phyloP scores from a whole-genome alignment of 2,797 vertebrate species.

The Pangasius mekongensis region DNA sequence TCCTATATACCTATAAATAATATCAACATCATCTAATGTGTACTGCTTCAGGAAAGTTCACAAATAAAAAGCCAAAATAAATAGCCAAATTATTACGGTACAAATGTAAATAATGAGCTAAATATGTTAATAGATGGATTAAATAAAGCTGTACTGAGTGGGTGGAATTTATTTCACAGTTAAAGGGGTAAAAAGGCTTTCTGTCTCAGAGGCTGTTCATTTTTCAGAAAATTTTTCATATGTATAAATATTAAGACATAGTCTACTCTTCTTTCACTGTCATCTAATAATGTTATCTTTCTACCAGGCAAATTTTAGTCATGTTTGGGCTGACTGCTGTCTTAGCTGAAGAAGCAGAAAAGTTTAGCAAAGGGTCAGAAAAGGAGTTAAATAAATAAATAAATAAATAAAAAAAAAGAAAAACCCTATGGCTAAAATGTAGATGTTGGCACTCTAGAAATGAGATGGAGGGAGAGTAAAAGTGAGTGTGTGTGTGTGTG shows the following conservation, averaged over 20 bases:
- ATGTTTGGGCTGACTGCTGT: neutral
- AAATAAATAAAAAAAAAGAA: neutral
- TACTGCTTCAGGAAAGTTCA: neutral
- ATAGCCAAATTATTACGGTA: neutral
- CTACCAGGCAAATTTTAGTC: neutral
- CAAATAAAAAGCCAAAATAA: neutral
- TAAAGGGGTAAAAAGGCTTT: neutral
- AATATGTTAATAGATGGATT: neutral
- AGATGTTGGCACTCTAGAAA: neutral
- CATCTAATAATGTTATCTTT: neutral
- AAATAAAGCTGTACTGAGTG: neutral
- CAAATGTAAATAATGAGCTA: neutral
- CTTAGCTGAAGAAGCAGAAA: neutral
- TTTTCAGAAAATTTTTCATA: neutral
- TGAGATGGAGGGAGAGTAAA: neutral
- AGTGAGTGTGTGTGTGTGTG: neutral
- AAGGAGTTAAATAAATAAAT: no score
- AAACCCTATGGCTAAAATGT: neutral
- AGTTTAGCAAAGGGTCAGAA: neutral
- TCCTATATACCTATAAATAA: neutral
- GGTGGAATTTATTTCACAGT: neutral
- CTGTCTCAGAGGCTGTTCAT: neutral
- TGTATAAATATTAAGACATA: neutral
- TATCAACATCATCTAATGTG: neutral
- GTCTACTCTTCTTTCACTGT: neutral